phyloP scores from a whole-genome alignment of 2,113 vertebrate genomes.

The Anguilla japonica region DNA sequence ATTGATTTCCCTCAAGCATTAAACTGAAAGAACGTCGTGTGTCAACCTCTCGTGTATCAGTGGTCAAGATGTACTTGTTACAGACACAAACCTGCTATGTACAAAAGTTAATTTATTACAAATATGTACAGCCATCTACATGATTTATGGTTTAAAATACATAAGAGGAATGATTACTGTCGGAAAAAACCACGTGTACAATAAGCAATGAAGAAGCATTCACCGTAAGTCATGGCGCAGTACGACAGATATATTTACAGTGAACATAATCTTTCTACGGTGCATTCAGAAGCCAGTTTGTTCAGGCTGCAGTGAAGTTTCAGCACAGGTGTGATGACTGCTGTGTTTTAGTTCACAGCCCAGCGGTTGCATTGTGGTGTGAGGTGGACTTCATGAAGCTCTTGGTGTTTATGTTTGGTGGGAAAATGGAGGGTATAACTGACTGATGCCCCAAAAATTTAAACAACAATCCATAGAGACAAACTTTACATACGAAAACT shows the following conservation, averaged over 20 bases:
- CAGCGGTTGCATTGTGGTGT: neutral
- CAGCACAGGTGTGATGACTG: conserved; percentile 12
- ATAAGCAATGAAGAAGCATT: conserved; percentile 28
- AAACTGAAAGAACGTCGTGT: neutral
- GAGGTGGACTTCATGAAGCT: neutral
- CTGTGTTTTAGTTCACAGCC: neutral
- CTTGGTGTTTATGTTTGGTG: neutral
- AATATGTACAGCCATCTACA: conserved; percentile 54
- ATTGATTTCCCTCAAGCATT: neutral
- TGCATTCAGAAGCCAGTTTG: conserved; percentile 28
- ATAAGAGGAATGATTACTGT: conserved; percentile 12
- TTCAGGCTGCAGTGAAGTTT: conserved; percentile 27
- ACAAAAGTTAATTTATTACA: conserved; percentile 60
- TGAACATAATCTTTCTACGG: conserved; percentile 24
- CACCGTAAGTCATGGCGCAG: conserved; percentile 31
- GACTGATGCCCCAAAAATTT: neutral
- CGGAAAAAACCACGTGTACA: neutral
- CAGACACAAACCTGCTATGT: conserved; percentile 41
- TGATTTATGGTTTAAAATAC: conserved; percentile 41
- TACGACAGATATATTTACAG: conserved; percentile 35
- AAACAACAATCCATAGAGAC: conserved; percentile 1
- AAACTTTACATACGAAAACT: neutral
- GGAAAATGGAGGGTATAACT: neutral
- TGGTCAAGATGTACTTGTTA: neutral
- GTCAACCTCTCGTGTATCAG: neutral